Evolutionary conservation across 1,140 invertebrate genomes (phyloP), one percentile per base, ranked within the genome.

Genomic region (Tetragnatha versicolor): DNA sequence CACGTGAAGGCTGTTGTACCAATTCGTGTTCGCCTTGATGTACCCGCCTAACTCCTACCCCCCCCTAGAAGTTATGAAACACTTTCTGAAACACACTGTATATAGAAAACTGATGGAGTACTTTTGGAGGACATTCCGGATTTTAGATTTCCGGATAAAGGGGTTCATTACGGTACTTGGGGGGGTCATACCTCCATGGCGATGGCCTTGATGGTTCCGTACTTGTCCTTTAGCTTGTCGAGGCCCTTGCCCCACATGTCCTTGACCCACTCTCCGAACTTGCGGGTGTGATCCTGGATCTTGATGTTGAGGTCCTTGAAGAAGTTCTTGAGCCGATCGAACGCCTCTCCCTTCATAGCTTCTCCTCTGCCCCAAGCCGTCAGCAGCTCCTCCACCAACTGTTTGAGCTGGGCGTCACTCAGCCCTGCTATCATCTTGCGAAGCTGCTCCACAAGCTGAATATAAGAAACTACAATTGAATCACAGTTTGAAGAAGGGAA

Each of bases 211-310:
- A 79, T 37, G 53, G 65, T 47, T 20, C 65, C 76, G 39, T 60
- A 53, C 12, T 79, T 68, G 20, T 68, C 76, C 45, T 79, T 68
- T n/a, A 79, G 39, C 29, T 79, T 79, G 39, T 79, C 76, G 4
- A 69, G 25, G 14, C 63, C 76, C 27, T 47, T 58, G 12, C 33
- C 29, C 63, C 63, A 69, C 51, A 65, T 79, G 27, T 79, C 53
- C 31, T 79, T 79, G 0, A 79, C 39, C 63, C 51, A 69, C 51
- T 69, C 27, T 22, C 51, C 63, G 20, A 79, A 60, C 12, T 69
- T 79, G 63, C 47, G 68, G 22, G 29, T 79, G 35, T 79, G 63
- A 17, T 79, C 76, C 20, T 65, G 49, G n/a, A 79, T 58, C 12
- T 68, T 79, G 49, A 68, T 29, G 12, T 69, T 69, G 37, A 79